Evolutionary conservation across 92 coral and sea anemone genomes (phyloP).

Genomic region (Epizoanthus fatuus): DNA sequence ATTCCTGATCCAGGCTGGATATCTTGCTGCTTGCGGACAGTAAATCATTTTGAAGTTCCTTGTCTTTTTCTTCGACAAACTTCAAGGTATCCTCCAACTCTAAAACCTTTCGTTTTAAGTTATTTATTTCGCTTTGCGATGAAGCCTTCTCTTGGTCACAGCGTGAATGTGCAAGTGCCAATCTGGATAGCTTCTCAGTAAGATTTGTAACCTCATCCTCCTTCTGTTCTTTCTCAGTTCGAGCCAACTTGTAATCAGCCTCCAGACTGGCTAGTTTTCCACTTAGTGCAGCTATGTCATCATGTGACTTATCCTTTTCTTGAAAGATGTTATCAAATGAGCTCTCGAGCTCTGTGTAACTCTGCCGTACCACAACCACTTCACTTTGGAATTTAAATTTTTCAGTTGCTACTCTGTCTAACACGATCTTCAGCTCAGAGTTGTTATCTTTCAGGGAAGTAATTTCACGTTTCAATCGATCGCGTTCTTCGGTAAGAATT

Average conservation of each 20-base stretch:
- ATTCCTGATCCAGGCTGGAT: slow-evolving; percentile 83
- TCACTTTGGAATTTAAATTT: slow-evolving; percentile 75
- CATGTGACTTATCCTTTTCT: slow-evolving; percentile 71
- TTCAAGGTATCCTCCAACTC: slow-evolving; percentile 70
- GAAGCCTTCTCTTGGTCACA: slow-evolving; percentile 53
- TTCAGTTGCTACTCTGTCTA: slow-evolving; percentile 75
- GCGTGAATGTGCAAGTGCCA: slow-evolving; percentile 69
- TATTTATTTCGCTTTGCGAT: slow-evolving; percentile 60
- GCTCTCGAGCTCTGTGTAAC: slow-evolving; percentile 63
- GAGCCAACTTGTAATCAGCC: slow-evolving; percentile 61
- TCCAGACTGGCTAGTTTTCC: slow-evolving; percentile 69
- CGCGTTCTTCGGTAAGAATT: slow-evolving; percentile 68
- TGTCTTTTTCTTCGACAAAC: slow-evolving; percentile 67
- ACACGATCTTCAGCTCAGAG: slow-evolving; percentile 68
- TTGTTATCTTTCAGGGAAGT: slow-evolving; percentile 62
- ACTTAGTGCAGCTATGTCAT: slow-evolving; percentile 52
- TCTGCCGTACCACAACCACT: slow-evolving; percentile 58
- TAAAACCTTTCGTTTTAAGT: slow-evolving; percentile 53
- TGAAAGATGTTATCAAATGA: slow-evolving; percentile 53
- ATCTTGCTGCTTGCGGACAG: slow-evolving; percentile 73
- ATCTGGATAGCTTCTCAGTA: slow-evolving; percentile 63
- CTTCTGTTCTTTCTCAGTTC: slow-evolving; percentile 63
- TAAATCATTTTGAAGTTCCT: slow-evolving; percentile 77
- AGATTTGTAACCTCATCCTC: slow-evolving; percentile 72
- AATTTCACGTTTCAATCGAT: slow-evolving; percentile 65